Evolutionary conservation across 64 coral and sea anemone genomes (phyloP).

Genomic region (Acropora yongei): DNA sequence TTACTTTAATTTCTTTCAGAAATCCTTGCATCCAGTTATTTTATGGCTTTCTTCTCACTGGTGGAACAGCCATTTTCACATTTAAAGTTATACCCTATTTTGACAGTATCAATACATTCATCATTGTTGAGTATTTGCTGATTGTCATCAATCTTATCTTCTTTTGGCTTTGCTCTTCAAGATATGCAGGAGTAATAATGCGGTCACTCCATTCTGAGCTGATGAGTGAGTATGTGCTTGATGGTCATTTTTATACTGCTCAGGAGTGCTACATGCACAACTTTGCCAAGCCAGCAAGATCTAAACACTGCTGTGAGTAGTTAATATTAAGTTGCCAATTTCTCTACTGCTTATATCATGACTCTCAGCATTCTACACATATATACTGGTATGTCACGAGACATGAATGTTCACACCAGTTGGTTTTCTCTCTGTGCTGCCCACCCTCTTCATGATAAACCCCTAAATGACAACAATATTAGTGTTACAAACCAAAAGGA

Average conservation of each 20-base stretch:
- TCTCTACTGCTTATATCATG: too few species aligned
- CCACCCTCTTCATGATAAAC: too few species aligned
- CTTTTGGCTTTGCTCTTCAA: constrained; percentile 59
- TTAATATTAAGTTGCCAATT: neutral
- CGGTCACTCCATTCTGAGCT: constrained; percentile 23
- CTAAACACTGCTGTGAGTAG: constrained; percentile 93
- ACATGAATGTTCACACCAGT: too few species aligned
- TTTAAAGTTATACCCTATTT: constrained; percentile 78
- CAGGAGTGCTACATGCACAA: constrained; percentile 66
- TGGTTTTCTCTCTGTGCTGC: too few species aligned
- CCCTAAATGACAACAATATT: too few species aligned
- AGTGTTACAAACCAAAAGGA: too few species aligned
- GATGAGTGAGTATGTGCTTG: constrained; percentile 63
- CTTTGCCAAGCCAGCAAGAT: constrained; percentile 82
- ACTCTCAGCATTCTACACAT: too few species aligned
- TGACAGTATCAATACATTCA: constrained; percentile 50
- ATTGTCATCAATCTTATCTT: constrained; percentile 65
- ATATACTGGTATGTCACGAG: too few species aligned
- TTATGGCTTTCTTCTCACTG: constrained; percentile 70
- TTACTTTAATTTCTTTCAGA: constrained; percentile 36
- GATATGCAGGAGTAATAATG: constrained; percentile 70
- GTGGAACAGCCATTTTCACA: constrained; percentile 70
- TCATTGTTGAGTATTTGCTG: constrained; percentile 60
- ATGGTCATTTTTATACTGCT: constrained; percentile 76
- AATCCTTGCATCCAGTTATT: constrained; percentile 77